A percentile compares a stretch with the other conserved stretches of the same genome.
Conservation (phyloP, 2,888 invertebrate species). For the Apotomis betuletana region DNA sequence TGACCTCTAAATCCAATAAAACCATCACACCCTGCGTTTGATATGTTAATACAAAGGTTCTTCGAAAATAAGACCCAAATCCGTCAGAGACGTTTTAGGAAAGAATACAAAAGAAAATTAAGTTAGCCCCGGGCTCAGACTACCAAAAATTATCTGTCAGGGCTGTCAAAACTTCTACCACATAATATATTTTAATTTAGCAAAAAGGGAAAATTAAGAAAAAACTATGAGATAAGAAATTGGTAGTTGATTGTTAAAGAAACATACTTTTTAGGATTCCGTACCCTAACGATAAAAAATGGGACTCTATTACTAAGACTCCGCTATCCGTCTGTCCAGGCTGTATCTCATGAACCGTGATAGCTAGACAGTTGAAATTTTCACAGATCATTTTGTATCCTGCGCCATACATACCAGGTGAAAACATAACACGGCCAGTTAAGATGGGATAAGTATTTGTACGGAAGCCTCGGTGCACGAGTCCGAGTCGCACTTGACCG, state of each 20-base stretch:
- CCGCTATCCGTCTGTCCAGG: no score
- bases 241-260: not conserved
- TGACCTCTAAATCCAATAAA: not conserved
- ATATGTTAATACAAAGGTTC: constrained; percentile 8
- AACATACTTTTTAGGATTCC: not conserved
- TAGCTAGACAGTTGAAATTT: no score
- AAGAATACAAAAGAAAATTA: not conserved
- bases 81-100: not conserved
- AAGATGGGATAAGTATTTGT: no score
- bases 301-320: no score
- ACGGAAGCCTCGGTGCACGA: no score
- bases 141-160: not conserved
- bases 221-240: not conserved
- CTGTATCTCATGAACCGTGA: no score
- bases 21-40: not conserved
- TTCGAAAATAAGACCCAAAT: not conserved
- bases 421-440: no score
- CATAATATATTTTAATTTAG: not conserved
- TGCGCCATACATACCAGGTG: no score
- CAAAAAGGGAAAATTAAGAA: not conserved
- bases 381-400: no score
- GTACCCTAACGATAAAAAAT: no score
- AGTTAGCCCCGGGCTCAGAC: not conserved
- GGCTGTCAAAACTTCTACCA: not conserved
- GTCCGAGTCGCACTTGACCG: no score